A percentile compares a stretch with the other conserved stretches of the same genome.
These are phyloP conservation scores for Petrolisthes manimaculis DNA, from an alignment of 2,888 invertebrate species.

Conservation along the genomic window DNA sequence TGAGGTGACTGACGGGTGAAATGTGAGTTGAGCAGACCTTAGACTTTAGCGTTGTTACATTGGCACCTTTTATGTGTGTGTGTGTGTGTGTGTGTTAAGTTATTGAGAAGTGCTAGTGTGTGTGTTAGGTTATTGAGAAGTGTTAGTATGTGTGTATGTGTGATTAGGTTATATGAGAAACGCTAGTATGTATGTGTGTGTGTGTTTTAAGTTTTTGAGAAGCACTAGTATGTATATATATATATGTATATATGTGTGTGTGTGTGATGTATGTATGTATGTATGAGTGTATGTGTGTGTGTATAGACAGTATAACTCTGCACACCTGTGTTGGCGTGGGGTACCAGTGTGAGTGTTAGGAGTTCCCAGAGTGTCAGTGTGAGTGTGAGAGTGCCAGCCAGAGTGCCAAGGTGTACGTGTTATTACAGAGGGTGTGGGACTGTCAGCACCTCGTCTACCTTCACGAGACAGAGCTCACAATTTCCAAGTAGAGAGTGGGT, in stretches of 20 bases:
- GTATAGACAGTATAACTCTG: background rate
- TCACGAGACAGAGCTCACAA: conserved; percentile 64
- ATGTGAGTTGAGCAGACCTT: no score
- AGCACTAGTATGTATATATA: background rate
- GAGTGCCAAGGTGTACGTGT: background rate
- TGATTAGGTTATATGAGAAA: no score
- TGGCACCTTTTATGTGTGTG: no score
- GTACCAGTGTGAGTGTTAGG: background rate
- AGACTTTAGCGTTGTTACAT: no score
- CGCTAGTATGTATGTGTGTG: conserved; percentile 21
- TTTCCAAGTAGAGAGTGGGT: conserved; percentile 40
- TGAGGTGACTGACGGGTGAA: no score
- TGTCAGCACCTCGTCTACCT: conserved; percentile 77
- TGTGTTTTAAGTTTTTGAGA: background rate
- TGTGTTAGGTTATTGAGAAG: no score
- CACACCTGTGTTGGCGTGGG: conserved; percentile 4
- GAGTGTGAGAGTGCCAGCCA: background rate
- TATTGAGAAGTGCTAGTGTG: no score
- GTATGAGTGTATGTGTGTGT: conserved; percentile 19
- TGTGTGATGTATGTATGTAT: conserved; percentile 8
- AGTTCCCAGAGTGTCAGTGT: background rate
- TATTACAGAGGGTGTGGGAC: conserved; percentile 12
- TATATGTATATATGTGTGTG: conserved; percentile 26
- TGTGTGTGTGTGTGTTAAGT: no score
- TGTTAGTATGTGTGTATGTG: no score